phyloP scores from a whole-genome alignment of 2,797 vertebrate species.

The Threskiornis aethiopicus region DNA sequence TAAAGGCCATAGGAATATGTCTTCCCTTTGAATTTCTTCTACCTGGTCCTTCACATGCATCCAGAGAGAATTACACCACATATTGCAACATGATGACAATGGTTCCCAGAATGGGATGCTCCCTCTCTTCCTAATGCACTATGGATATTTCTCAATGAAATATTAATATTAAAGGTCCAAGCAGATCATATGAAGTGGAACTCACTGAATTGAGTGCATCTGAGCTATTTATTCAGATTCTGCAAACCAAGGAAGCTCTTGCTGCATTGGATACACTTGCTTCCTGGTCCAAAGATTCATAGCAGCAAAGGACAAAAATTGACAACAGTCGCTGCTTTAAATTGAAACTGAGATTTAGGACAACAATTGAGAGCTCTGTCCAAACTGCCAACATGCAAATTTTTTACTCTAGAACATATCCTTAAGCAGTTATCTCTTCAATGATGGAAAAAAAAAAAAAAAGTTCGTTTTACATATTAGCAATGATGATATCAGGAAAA shows the following conservation, averaged over 20 bases:
- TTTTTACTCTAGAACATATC: neutral
- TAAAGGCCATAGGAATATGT: neutral
- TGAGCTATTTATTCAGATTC: neutral
- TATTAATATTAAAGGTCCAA: neutral
- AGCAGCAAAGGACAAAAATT: neutral
- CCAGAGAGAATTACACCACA: neutral
- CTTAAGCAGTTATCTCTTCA: neutral
- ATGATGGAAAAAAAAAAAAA: neutral
- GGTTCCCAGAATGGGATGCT: neutral
- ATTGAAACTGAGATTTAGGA: neutral
- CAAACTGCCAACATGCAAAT: neutral
- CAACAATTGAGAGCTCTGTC: neutral
- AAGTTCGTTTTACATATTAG: neutral
- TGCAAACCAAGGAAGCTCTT: neutral
- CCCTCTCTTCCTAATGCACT: neutral
- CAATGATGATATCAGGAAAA: neutral
- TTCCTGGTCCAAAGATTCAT: neutral
- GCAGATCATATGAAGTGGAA: neutral
- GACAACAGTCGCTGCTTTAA: neutral
- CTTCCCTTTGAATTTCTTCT: neutral
- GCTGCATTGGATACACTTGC: neutral
- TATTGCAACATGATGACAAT: neutral
- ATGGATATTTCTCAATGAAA: neutral
- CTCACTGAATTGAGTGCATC: neutral
- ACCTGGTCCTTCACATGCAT: fast-evolving